Percentiles rank a stretch among this genome's conserved stretches.
phyloP scores from a whole-genome alignment of 2,113 vertebrate genomes.

The Origma solitaria region DNA sequence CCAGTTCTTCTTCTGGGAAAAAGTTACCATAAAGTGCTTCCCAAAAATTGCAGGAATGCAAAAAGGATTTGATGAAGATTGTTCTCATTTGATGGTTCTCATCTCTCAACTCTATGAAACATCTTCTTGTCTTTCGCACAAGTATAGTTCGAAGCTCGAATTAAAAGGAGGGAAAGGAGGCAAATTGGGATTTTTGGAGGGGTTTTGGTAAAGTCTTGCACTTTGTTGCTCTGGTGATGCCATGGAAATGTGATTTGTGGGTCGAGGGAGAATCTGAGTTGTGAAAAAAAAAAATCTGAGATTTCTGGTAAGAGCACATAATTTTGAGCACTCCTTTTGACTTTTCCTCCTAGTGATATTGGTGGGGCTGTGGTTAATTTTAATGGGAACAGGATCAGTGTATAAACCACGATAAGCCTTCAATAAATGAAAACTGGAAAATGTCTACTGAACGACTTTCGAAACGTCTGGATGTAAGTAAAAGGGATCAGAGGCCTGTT shows the following conservation, averaged over 20 bases:
- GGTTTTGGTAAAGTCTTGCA: background rate
- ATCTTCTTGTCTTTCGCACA: background rate
- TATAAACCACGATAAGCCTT: background rate
- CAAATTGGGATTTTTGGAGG: background rate
- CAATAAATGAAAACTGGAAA: background rate
- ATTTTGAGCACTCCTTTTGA: background rate
- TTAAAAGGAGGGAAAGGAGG: fast-evolving
- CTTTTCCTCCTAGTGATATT: background rate
- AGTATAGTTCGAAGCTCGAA: background rate
- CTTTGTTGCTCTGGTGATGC: background rate
- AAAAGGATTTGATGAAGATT: background rate
- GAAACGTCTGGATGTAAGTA: background rate
- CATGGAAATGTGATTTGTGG: background rate
- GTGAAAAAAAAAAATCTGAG: background rate
- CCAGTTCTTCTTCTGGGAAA: background rate
- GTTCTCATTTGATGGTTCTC: background rate
- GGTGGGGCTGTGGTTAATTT: background rate
- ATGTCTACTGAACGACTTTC: background rate
- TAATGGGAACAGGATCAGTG: background rate
- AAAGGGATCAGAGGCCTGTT: background rate
- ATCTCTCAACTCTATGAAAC: background rate
- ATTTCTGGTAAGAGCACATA: background rate
- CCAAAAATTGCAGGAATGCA: background rate
- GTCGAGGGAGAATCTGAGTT: background rate
- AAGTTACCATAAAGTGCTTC: background rate